Percentiles rank a stretch among this genome's conserved stretches.
These are phyloP conservation scores for Ia io DNA, from an alignment of 2,113 vertebrate genomes.

Conservation along the genomic window DNA sequence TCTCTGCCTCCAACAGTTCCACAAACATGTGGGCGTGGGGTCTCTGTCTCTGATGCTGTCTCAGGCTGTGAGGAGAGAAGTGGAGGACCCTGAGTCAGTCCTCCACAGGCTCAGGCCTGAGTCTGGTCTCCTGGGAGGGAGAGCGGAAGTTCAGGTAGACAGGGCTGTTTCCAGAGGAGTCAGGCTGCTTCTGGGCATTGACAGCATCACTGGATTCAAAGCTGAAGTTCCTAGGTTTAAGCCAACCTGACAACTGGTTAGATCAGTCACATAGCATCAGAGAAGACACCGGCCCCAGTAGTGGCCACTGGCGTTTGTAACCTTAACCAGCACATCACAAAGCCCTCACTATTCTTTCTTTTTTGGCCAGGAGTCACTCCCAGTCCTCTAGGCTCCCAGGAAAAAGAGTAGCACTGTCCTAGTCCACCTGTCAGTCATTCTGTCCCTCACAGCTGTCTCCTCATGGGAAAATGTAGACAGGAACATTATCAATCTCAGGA, in stretches of 20 bases:
- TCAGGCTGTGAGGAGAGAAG: neutral
- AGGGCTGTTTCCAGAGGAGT: neutral
- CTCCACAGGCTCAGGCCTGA: neutral
- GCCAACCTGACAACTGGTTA: too few species aligned
- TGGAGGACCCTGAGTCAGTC: neutral
- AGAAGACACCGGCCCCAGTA: too few species aligned
- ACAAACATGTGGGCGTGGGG: neutral
- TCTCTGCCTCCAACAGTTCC: neutral
- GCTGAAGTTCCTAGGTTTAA: neutral
- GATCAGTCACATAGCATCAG: neutral
- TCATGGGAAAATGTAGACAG: neutral
- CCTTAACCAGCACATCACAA: neutral
- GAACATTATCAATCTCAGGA: neutral
- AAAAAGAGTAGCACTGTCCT: neutral
- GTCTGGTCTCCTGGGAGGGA: neutral
- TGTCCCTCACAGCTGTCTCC: neutral
- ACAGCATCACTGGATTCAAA: neutral
- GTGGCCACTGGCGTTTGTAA: accelerated
- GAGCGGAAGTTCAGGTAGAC: too few species aligned
- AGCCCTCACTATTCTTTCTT: neutral
- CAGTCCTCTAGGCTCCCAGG: neutral
- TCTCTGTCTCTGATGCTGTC: neutral
- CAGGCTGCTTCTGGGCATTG: neutral
- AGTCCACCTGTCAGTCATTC: neutral
- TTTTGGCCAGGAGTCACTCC: neutral